Evolutionary conservation across 2,888 invertebrate genomes (phyloP).

Genomic region (Epicampocera succincta): DNA sequence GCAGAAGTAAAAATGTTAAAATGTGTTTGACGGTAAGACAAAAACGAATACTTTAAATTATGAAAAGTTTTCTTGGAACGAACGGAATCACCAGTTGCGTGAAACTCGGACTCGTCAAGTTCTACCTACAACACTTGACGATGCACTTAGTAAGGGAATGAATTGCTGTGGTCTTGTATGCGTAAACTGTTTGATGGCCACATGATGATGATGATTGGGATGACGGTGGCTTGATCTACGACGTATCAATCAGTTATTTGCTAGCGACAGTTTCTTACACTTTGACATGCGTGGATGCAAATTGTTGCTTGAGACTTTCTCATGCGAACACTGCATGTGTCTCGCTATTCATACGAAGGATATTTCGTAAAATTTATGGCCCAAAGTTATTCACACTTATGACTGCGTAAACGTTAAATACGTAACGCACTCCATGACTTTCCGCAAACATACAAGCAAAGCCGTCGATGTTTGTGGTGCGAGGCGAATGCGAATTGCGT

Average conservation of each 20-base stretch:
- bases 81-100: slow-evolving; percentile 59
- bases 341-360: not conserved
- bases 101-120: slow-evolving; percentile 40
- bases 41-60: not conserved
- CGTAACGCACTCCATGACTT: slow-evolving; percentile 55
- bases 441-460: slow-evolving; percentile 7
- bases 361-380: slow-evolving; percentile 40
- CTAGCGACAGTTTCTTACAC: slow-evolving; percentile 43
- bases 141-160: slow-evolving; percentile 22
- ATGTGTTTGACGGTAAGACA: too few species aligned
- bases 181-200: slow-evolving; percentile 33
- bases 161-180: slow-evolving; percentile 28
- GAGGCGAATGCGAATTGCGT: not conserved
- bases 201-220: slow-evolving; percentile 28
- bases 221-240: slow-evolving; percentile 10
- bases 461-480: not conserved
- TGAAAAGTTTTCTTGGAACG: not conserved
- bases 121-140: slow-evolving; percentile 25
- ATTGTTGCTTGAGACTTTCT: slow-evolving; percentile 16
- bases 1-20: too few species aligned
- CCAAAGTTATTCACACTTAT: slow-evolving; percentile 27
- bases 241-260: not conserved
- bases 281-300: slow-evolving; percentile 7
- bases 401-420: slow-evolving; percentile 55
- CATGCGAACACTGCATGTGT: slow-evolving; percentile 9